Percentiles rank a stretch among this genome's conserved stretches.
Evolutionary conservation across 2,888 invertebrate genomes (phyloP).

Genomic region (Poecilobothrus nobilitatus): DNA sequence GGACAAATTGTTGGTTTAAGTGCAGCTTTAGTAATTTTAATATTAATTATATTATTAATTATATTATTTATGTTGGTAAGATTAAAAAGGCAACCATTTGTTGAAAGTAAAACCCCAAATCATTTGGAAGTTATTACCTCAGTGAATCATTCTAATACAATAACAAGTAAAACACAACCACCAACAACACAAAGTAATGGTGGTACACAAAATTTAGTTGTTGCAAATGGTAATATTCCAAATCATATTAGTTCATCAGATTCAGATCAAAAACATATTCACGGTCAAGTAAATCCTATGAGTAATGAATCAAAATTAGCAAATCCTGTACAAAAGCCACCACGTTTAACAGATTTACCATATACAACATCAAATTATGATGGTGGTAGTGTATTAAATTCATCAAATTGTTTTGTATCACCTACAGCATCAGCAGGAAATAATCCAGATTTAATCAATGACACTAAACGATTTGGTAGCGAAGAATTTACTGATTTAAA

Average conservation of each 20-base stretch:
- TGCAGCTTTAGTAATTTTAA: conserved; percentile 69
- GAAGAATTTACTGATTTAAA: conserved; percentile 44
- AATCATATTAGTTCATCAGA: conserved; percentile 30
- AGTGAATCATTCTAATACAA: conserved; percentile 47
- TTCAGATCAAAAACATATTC: conserved; percentile 37
- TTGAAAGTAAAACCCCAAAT: conserved; percentile 68
- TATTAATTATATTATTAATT: conserved; percentile 63
- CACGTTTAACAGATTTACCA: conserved; percentile 57
- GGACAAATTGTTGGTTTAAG: conserved; percentile 80
- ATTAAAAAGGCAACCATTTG: conserved; percentile 61
- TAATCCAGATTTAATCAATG: conserved; percentile 79
- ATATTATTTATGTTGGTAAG: conserved; percentile 67
- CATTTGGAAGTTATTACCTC: conserved; percentile 65
- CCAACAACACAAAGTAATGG: conserved; percentile 40
- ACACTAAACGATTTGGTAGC: conserved; percentile 60
- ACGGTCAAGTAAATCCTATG: background rate
- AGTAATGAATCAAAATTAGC: conserved; percentile 43
- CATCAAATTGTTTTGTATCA: conserved; percentile 61
- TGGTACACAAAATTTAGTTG: conserved; percentile 48
- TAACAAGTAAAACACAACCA: conserved; percentile 46
- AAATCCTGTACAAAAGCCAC: conserved; percentile 66
- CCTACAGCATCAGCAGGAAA: conserved; percentile 66
- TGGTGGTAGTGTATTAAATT: conserved; percentile 55
- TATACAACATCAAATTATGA: conserved; percentile 63
- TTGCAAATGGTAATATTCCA: conserved; percentile 51